These are phyloP conservation scores for Pagetopsis macropterus DNA, from an alignment of 2,797 vertebrate species.

Conservation along the genomic window DNA sequence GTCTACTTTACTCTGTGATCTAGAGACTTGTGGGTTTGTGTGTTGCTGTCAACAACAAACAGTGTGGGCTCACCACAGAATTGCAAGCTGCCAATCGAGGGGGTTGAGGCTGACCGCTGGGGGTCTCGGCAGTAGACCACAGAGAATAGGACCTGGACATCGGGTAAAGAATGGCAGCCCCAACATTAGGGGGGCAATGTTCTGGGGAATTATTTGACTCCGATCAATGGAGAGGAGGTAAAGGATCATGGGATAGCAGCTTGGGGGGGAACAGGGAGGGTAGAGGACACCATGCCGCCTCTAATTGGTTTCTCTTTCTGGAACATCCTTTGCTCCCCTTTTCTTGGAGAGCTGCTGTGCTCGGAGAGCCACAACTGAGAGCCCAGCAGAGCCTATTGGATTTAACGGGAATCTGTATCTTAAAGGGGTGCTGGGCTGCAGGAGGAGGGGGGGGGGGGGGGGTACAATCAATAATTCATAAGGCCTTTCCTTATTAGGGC, in stretches of 20 bases:
- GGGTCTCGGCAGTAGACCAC: slow-evolving; percentile 40
- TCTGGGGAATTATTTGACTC: slow-evolving; percentile 68
- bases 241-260: slow-evolving; percentile 70
- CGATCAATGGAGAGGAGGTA: slow-evolving; percentile 63
- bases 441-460: neutral
- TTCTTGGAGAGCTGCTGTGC: slow-evolving; percentile 72
- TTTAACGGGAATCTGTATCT: slow-evolving; percentile 84
- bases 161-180: slow-evolving; percentile 46
- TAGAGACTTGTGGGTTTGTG: slow-evolving; percentile 44
- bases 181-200: slow-evolving; percentile 54
- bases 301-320: slow-evolving; percentile 84
- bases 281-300: slow-evolving; percentile 64
- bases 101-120: slow-evolving; percentile 32
- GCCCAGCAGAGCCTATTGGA: slow-evolving; percentile 77
- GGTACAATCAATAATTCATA: slow-evolving; percentile 86
- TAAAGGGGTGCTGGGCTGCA: slow-evolving; percentile 68
- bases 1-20: slow-evolving; percentile 44
- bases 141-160: slow-evolving; percentile 41
- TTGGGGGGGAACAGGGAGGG: slow-evolving; percentile 45
- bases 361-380: slow-evolving; percentile 77
- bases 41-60: slow-evolving; percentile 53
- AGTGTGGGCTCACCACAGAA: slow-evolving; percentile 31
- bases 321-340: slow-evolving; percentile 70
- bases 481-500: slow-evolving; percentile 83
- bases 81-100: slow-evolving; percentile 49